Conservation (phyloP, 2,888 invertebrate species). For the Temnothorax rugatulus region DNA sequence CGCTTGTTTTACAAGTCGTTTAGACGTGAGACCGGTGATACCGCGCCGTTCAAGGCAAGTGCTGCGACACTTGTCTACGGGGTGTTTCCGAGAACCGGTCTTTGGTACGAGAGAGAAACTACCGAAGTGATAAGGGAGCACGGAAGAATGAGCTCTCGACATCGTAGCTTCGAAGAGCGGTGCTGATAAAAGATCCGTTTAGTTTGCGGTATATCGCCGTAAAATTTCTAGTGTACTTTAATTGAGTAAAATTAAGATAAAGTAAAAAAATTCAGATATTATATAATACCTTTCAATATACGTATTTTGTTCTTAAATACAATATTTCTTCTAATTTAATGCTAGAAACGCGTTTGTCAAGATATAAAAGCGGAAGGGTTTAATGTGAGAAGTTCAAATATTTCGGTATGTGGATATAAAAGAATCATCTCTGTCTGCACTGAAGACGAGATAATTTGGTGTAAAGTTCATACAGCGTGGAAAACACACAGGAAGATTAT, state of each 20-base stretch:
- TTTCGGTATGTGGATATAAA: not conserved
- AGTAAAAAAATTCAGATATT: not conserved
- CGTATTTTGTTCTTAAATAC: not conserved
- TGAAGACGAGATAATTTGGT: not conserved
- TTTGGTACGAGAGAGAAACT: slow-evolving; percentile 64
- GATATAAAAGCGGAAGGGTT: not conserved
- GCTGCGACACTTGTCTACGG: slow-evolving; percentile 78
- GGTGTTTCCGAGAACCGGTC: slow-evolving; percentile 81
- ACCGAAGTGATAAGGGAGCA: slow-evolving; percentile 75
- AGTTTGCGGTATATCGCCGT: not conserved
- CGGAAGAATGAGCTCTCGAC: not conserved
- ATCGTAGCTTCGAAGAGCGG: not conserved
- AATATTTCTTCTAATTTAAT: not conserved
- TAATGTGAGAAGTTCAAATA: not conserved
- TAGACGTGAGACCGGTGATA: slow-evolving; percentile 81
- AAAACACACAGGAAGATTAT: not conserved
- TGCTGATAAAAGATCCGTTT: slow-evolving; percentile 16
- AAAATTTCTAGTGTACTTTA: not conserved
- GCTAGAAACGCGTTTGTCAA: not conserved
- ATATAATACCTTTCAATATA: not conserved
- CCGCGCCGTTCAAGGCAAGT: slow-evolving; percentile 76
- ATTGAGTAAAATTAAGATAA: not conserved
- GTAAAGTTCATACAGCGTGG: not conserved
- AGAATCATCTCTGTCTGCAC: not conserved
- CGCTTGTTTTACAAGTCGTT: slow-evolving; percentile 86